A percentile compares a stretch with the other conserved stretches of the same genome.
Evolutionary conservation across 1,140 invertebrate genomes (phyloP).

Genomic region (Sycophila sp.): DNA sequence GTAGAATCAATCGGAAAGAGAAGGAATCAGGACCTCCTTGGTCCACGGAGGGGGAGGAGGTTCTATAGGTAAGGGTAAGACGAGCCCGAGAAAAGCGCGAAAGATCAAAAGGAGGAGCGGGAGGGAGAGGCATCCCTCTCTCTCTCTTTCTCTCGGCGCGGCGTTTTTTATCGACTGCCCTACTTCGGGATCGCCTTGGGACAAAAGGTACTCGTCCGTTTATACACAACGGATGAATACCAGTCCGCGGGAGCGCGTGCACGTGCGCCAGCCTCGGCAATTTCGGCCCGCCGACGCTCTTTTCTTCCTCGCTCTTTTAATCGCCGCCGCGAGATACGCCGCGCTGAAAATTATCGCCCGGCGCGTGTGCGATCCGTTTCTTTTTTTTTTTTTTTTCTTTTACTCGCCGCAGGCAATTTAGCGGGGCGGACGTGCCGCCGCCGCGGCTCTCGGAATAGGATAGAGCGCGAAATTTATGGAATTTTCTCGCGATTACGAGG

Average conservation of each 20-base stretch:
- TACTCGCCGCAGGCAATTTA: too few species aligned
- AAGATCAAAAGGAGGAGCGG: conserved; percentile 12
- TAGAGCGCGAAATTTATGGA: neutral
- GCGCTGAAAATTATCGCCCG: too few species aligned
- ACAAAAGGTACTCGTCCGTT: conserved; percentile 27
- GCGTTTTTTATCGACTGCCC: conserved; percentile 37
- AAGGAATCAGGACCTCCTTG: too few species aligned
- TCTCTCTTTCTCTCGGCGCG: conserved; percentile 2
- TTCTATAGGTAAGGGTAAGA: neutral
- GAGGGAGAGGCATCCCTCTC: too few species aligned
- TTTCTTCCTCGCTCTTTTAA: neutral
- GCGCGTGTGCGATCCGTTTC: too few species aligned
- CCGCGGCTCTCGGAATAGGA: too few species aligned
- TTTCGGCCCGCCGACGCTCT: neutral
- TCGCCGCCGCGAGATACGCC: too few species aligned
- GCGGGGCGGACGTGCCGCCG: too few species aligned
- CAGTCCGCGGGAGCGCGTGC: neutral
- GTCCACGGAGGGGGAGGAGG: neutral
- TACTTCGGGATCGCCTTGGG: conserved; percentile 36
- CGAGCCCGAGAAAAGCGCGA: neutral
- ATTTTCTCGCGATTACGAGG: neutral
- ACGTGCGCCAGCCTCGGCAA: neutral
- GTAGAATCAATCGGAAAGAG: too few species aligned
- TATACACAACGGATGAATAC: conserved; percentile 3
- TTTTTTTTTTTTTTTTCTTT: too few species aligned